Base-by-base conservation (phyloP, 2,797 vertebrate species). In the Acipenser ruthenus region DNA sequence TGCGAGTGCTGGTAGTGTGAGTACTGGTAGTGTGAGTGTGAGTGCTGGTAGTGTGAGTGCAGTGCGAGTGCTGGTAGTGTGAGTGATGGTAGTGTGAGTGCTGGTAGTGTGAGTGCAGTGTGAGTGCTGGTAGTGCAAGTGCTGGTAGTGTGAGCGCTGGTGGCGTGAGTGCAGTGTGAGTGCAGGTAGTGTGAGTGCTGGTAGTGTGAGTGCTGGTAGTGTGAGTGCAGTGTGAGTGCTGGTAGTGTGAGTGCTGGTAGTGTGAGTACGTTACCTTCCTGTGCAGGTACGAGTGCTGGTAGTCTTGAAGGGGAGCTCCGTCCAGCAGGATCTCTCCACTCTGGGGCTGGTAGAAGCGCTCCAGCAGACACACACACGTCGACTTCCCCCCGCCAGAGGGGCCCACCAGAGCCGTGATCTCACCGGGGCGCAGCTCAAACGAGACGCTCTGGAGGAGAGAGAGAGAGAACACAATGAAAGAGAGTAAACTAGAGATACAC, bases 321-420 rank as follows among this genome's bases (percentile, higher is more conserved):
- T 76, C 77, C n/a, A 74, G 52, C 7, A 69, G 60, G 47, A 71
- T 63, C 8, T 0, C 10, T 3, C 81, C 74, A 0, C 53, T 8
- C 15, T 62, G 49, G 2, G 76, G 79, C 8, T 72, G 13, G 37
- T 10, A 92, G 10, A 10, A 61, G 4, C 7, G 6, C 9, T 12
- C 18, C 6, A 61, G 13, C 9, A 10, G 10, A 10, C 13, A 37
- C 9, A 61, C 4, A 6, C 10, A 1, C 8, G 62, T 6, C 37
- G 7, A 11, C 10, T 7, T 11, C 9, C 10, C 9, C 10, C 10
- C 23, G 4, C 6, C 12, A 7, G 11, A 13, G 49, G 49, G 13
- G 49, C 93, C 93, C 51, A 94, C 89, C 0, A 95, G 75, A 0
- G 90, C 93, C 0, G 87, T 93, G 73, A 94, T 79, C 71, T 82